Percentiles rank a stretch among this genome's conserved stretches.
Evolutionary conservation across 2,888 invertebrate genomes (phyloP).

Genomic region (Epistrophella euchroma): DNA sequence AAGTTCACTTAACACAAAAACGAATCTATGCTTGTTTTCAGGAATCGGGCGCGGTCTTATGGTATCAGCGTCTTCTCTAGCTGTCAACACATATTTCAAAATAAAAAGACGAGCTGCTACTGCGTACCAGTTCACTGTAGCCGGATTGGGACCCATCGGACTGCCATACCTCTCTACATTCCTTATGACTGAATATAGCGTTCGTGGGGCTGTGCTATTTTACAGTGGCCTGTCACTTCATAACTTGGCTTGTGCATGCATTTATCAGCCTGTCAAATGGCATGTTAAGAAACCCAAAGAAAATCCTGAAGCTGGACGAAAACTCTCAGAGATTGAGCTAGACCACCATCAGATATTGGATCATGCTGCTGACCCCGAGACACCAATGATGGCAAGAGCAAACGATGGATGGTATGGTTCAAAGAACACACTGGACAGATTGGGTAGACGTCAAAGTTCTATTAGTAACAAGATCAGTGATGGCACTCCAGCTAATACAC

Average conservation of each 20-base stretch:
- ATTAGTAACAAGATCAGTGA: conserved; percentile 80
- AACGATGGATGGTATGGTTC: conserved; percentile 83
- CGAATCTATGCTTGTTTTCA: conserved; percentile 3
- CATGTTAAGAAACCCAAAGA: conserved; percentile 85
- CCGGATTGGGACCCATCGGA: conserved; percentile 89
- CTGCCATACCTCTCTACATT: conserved; percentile 89
- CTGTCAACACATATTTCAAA: conserved; percentile 90
- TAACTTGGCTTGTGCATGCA: conserved; percentile 87
- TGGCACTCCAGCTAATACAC: conserved; percentile 77
- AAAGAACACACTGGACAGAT: conserved; percentile 78
- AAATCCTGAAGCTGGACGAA: conserved; percentile 78
- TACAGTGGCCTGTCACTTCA: conserved; percentile 88
- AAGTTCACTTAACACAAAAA: background rate
- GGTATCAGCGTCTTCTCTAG: conserved; percentile 88
- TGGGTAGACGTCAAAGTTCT: conserved; percentile 43
- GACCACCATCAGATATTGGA: conserved; percentile 87
- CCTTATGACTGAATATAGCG: conserved; percentile 87
- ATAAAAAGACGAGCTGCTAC: conserved; percentile 89
- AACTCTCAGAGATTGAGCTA: conserved; percentile 46
- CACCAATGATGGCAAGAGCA: conserved; percentile 86
- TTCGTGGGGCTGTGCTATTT: conserved; percentile 88
- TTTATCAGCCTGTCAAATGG: conserved; percentile 91
- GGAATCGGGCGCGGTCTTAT: conserved; percentile 87
- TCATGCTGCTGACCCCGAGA: conserved; percentile 87
- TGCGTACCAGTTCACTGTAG: conserved; percentile 89